phyloP scores from a whole-genome alignment of 2,113 vertebrate species.

The Chauna torquata region DNA sequence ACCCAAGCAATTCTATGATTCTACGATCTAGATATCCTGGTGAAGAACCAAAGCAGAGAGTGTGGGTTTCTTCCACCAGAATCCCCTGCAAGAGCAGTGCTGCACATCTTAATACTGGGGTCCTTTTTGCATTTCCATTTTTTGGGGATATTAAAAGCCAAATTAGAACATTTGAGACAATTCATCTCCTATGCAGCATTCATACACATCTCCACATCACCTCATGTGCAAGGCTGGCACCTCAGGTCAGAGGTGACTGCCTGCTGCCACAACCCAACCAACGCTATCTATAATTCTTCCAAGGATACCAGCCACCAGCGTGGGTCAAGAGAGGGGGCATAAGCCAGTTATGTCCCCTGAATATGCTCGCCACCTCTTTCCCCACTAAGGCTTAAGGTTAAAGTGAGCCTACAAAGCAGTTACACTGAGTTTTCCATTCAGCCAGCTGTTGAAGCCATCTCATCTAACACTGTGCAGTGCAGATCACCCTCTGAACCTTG shows the following conservation, averaged over 20 bases:
- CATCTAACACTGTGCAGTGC: fast-evolving
- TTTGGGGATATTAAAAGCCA: background rate
- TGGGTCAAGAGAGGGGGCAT: background rate
- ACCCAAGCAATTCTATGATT: too few relatives aligned
- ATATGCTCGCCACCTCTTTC: background rate
- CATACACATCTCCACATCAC: background rate
- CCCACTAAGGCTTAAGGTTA: background rate
- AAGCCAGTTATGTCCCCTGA: background rate
- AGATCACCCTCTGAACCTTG: background rate
- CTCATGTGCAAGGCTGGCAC: background rate
- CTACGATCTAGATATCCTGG: background rate
- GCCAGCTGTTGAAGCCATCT: background rate
- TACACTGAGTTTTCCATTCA: background rate
- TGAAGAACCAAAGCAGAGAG: background rate
- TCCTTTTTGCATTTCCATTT: background rate
- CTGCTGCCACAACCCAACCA: background rate
- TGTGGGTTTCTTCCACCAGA: background rate
- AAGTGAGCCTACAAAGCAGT: background rate
- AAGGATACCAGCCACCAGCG: background rate
- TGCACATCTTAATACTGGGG: background rate
- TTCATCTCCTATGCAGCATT: background rate
- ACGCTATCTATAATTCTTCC: background rate
- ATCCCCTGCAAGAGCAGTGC: background rate
- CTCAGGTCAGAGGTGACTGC: background rate
- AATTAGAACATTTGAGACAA: background rate